Evolutionary conservation across 2,888 invertebrate species (phyloP), one percentile per base, ranked within the genome.

Genomic region (Ectemnius continuus): DNA sequence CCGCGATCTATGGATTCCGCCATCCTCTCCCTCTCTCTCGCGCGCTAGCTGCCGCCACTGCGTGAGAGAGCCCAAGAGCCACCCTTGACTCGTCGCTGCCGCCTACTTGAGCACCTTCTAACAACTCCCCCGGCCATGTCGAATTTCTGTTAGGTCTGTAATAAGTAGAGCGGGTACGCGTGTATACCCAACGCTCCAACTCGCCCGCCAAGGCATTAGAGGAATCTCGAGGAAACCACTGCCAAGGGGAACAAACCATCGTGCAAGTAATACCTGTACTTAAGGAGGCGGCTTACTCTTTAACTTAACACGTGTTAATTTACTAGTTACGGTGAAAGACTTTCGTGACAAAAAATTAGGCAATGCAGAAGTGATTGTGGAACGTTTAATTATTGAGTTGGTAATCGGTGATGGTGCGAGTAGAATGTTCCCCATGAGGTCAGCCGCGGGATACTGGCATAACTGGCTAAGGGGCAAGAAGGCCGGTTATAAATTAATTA

Each of bases 1-100:
- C 82, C 84, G 87, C 90, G 89, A 90, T 91, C 91, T 90, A 91
- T 91, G 88, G 89, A 91, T 91, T 90, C 90, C 88, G 84, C 73
- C 83, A 70, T 80, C 75, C 71, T 61, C 47, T 59, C 65, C 59
- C n/a, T n/a, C n/a, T n/a, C n/a, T n/a, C n/a, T n/a, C n/a, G n/a
- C n/a, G n/a, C 67, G 23, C 67, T 26, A 58, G 67, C 75, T 82
- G 16, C 52, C 47, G n/a, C 23, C 23, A 23, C 23, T 23, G 36
- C 36, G 36, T 36, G 36, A 36, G 36, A 36, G 8, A n/a, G 2
- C 52, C 1, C 2, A 16, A 52, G 4, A n/a, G 3, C 6, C 52
- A n/a, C 52, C 52, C 52, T 16, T 16, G 52, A 52, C 52, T 14
- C 52, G n/a, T 52, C 52, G 14, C 52, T 16, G 52, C 52, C 16